Evolutionary conservation across 2,888 invertebrate genomes (phyloP).

Genomic region (Aradus depressus): DNA sequence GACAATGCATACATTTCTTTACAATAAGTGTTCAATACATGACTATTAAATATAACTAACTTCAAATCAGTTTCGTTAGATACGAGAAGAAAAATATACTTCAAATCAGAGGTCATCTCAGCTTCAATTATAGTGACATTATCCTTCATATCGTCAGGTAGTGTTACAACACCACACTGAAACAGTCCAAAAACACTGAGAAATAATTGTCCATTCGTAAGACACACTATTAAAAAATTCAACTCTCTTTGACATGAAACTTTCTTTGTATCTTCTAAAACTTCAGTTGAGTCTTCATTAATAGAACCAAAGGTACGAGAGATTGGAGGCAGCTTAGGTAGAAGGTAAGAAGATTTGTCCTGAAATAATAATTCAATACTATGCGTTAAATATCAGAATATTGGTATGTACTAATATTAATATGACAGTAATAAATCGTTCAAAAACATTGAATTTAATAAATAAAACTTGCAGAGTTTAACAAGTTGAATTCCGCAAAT

Average conservation of each 20-base stretch:
- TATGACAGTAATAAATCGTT: too few species aligned
- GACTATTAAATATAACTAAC: slow-evolving; percentile 45
- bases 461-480: too few species aligned
- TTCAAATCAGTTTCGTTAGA: slow-evolving; percentile 41
- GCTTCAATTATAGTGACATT: slow-evolving; percentile 50
- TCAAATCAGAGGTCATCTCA: slow-evolving; percentile 57
- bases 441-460: too few species aligned
- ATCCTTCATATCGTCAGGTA: slow-evolving; percentile 46
- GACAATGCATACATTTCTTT: slow-evolving; percentile 61
- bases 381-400: not conserved
- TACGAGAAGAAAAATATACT: slow-evolving; percentile 53
- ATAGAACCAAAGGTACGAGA: slow-evolving; percentile 37
- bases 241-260: slow-evolving; percentile 49
- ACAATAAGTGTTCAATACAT: slow-evolving; percentile 51
- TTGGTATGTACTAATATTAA: not conserved
- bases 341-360: slow-evolving; percentile 35
- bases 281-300: slow-evolving; percentile 41
- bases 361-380: slow-evolving; percentile 30
- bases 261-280: slow-evolving; percentile 47
- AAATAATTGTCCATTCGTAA: slow-evolving; percentile 57
- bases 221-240: slow-evolving; percentile 69
- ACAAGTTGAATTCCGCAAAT: too few species aligned
- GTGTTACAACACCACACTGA: slow-evolving; percentile 58
- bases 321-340: slow-evolving; percentile 43
- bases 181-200: slow-evolving; percentile 77